Conservation (phyloP, 2,797 vertebrate species). For the Lepidocolaptes lacrymiger region DNA sequence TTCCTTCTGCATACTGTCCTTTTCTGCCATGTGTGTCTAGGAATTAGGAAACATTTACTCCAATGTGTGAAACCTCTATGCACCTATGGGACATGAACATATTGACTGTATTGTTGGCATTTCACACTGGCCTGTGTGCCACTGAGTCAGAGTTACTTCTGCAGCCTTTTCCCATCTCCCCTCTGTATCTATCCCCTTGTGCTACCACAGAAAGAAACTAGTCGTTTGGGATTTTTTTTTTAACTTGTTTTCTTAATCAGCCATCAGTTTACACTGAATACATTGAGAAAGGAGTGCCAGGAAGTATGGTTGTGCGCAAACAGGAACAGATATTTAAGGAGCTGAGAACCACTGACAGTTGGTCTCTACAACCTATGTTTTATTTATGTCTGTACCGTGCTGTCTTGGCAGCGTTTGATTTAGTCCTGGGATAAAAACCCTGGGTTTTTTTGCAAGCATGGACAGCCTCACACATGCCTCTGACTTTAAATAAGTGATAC, state of each 20-base stretch:
- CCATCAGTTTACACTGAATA: neutral
- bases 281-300: neutral
- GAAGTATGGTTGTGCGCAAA: neutral
- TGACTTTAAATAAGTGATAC: neutral
- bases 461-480: neutral
- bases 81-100: neutral
- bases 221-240: neutral
- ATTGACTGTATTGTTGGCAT: neutral
- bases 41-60: neutral
- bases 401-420: slow-evolving; percentile 12
- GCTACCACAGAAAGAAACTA: neutral
- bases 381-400: slow-evolving; percentile 13
- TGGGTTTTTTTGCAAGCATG: neutral
- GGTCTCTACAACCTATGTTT: slow-evolving; percentile 7
- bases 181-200: neutral
- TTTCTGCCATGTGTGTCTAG: neutral
- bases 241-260: neutral
- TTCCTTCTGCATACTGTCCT: neutral
- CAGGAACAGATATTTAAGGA: neutral
- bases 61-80: neutral
- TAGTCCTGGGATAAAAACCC: slow-evolving; percentile 2
- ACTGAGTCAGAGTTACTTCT: neutral
- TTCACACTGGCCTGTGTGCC: neutral
- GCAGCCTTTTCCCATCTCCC: neutral
- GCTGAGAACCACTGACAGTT: neutral